These are phyloP conservation scores for Ranitomeya imitator DNA, from an alignment of 2,113 vertebrate species.

Conservation along the genomic window DNA sequence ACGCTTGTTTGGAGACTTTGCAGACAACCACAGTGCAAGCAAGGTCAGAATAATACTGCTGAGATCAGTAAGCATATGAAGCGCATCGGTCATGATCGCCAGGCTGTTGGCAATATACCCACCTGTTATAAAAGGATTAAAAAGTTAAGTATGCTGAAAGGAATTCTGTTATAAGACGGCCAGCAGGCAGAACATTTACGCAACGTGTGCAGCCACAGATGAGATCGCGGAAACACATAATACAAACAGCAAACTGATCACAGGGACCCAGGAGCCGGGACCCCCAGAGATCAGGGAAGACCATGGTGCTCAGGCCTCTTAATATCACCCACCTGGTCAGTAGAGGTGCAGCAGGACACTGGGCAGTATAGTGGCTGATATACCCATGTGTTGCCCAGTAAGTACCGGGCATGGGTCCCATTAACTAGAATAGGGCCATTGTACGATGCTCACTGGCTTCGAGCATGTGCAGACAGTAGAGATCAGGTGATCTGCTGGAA, in stretches of 20 bases:
- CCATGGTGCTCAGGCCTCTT: too few species aligned
- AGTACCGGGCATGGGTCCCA: too few species aligned
- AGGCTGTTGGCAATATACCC: constrained; percentile 95
- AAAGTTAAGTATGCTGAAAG: constrained; percentile 4
- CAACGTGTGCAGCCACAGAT: not conserved
- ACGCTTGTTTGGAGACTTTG: constrained; percentile 86
- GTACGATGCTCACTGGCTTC: too few species aligned
- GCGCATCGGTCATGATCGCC: constrained; percentile 95
- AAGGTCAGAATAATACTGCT: constrained; percentile 92
- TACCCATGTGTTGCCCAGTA: too few species aligned
- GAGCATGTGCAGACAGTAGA: not conserved
- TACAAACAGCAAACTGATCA: too few species aligned
- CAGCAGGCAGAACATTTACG: not conserved
- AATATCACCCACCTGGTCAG: too few species aligned
- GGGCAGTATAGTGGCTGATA: too few species aligned
- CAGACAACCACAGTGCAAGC: constrained; percentile 92
- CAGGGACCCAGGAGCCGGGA: too few species aligned
- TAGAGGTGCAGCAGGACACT: too few species aligned
- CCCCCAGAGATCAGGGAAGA: too few species aligned
- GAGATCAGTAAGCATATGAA: constrained; percentile 94
- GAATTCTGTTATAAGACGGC: not conserved
- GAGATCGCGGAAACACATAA: not conserved
- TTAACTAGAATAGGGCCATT: too few species aligned
- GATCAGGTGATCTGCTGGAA: not conserved
- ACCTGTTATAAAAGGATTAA: constrained; percentile 72